phyloP scores from a whole-genome alignment of 2,888 invertebrate species.

The Archaeoteleia sp. region DNA sequence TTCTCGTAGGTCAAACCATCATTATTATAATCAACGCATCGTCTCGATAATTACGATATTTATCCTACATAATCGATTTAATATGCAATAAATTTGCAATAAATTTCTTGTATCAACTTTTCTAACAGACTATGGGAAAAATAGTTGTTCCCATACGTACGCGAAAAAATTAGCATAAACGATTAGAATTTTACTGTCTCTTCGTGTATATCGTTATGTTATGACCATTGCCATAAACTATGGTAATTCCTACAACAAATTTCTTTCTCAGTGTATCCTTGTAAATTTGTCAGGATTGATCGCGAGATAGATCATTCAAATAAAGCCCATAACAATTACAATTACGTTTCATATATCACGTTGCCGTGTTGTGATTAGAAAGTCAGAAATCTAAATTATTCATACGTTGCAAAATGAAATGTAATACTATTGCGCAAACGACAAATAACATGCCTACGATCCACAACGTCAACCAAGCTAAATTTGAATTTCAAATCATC shows the following conservation, averaged over 20 bases:
- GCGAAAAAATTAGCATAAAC: neutral
- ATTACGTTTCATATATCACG: neutral
- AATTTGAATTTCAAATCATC: constrained; percentile 3
- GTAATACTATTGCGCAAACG: constrained; percentile 1
- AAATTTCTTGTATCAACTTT: too few relatives aligned
- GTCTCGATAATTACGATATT: too few relatives aligned
- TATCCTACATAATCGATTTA: too few relatives aligned
- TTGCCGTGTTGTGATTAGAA: neutral
- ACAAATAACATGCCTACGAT: neutral
- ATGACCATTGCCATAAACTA: too few relatives aligned
- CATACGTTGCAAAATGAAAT: neutral
- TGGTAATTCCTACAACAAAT: too few relatives aligned
- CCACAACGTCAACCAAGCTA: neutral
- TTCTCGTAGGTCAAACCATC: constrained; percentile 59
- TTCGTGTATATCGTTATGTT: too few relatives aligned
- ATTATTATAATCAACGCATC: too few relatives aligned
- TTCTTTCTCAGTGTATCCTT: too few relatives aligned
- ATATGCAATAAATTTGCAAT: too few relatives aligned
- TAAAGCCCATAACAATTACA: neutral
- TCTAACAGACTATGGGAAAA: neutral
- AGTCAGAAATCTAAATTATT: neutral
- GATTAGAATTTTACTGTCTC: too few relatives aligned
- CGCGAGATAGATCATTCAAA: too few relatives aligned
- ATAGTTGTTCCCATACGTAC: neutral
- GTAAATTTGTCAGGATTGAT: too few relatives aligned